Percentiles rank a stretch among this genome's conserved stretches.
These are phyloP conservation scores for Limnodromus scolopaceus DNA, from an alignment of 2,797 vertebrate genomes.

Conservation along the genomic window DNA sequence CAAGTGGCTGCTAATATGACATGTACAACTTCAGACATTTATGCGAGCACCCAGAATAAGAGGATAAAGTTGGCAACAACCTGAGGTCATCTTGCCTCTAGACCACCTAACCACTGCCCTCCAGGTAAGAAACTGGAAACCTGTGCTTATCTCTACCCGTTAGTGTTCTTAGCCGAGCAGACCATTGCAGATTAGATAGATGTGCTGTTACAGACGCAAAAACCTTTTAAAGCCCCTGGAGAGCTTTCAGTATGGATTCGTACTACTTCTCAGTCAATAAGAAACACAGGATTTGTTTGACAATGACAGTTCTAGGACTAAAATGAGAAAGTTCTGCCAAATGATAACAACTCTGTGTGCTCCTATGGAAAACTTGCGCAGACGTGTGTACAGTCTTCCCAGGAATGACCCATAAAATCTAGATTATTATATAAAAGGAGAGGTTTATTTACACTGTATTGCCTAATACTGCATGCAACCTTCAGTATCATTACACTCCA, in stretches of 20 bases:
- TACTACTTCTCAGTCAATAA: slow-evolving; percentile 10
- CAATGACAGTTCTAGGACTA: slow-evolving; percentile 26
- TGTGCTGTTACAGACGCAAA: slow-evolving; percentile 1
- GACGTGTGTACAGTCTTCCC: background rate
- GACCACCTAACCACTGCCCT: background rate
- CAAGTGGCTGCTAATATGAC: slow-evolving; percentile 23
- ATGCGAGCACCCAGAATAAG: background rate
- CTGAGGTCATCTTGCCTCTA: slow-evolving; percentile 2
- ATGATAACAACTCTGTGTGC: background rate
- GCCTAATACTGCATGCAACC: background rate
- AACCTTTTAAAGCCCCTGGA: slow-evolving; percentile 7
- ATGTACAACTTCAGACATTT: slow-evolving; percentile 32
- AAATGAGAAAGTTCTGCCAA: slow-evolving; percentile 12
- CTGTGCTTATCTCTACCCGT: slow-evolving; percentile 9
- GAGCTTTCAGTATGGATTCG: slow-evolving; percentile 16
- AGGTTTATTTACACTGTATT: background rate
- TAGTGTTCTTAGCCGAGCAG: background rate
- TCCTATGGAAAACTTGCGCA: background rate
- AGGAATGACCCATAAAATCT: background rate
- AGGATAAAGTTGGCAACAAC: background rate
- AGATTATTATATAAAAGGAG: background rate
- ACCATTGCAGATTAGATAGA: background rate
- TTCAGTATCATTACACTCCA: background rate
- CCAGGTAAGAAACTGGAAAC: slow-evolving; percentile 47
- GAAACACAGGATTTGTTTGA: slow-evolving; percentile 14